Conservation (phyloP, 2,888 invertebrate genomes). For the Dusona sp. region DNA sequence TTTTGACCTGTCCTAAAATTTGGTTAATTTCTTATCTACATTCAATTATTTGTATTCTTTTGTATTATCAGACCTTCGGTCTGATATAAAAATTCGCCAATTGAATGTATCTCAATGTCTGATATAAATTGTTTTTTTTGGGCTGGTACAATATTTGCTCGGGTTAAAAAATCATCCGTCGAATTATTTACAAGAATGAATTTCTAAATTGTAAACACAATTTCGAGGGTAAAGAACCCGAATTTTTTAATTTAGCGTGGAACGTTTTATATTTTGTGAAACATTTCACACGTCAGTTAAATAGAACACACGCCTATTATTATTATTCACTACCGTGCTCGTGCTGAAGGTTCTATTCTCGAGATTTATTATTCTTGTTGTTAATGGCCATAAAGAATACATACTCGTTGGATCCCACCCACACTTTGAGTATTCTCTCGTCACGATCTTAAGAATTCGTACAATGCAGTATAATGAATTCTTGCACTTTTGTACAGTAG, state of each 20-base stretch:
- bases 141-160: too few species aligned
- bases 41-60: too few species aligned
- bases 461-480: neutral
- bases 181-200: too few species aligned
- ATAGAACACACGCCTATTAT: neutral
- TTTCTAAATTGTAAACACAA: too few species aligned
- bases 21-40: too few species aligned
- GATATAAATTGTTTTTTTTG: too few species aligned
- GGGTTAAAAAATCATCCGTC: too few species aligned
- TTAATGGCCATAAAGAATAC: constrained; percentile 32
- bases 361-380: constrained; percentile 7
- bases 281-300: neutral
- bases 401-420: constrained; percentile 3
- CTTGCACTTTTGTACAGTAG: constrained; percentile 47
- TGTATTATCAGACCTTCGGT: too few species aligned
- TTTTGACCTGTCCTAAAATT: neutral
- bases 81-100: too few species aligned
- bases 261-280: neutral
- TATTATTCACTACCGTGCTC: neutral
- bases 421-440: constrained; percentile 26
- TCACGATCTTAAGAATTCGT: constrained; percentile 16
- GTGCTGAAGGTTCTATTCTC: neutral
- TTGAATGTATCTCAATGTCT: too few species aligned
- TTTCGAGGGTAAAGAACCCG: neutral
- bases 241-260: neutral